Conservation (phyloP, 2,113 vertebrate species). For the Puffinus mauretanicus region DNA sequence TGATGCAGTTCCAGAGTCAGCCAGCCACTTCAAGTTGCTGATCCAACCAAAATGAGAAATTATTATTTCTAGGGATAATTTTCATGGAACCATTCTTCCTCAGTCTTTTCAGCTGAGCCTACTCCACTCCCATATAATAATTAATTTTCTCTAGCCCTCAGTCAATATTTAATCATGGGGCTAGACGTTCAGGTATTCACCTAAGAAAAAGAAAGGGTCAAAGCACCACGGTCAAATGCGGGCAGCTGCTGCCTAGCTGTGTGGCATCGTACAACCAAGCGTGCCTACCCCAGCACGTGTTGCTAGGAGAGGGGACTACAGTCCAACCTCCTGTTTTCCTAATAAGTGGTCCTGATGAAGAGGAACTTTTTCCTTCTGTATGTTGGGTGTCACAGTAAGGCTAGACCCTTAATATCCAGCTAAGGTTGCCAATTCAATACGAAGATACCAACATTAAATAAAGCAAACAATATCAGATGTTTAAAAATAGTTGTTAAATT, state of each 20-base stretch:
- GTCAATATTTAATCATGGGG: neutral
- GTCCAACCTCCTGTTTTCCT: neutral
- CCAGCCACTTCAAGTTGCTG: neutral
- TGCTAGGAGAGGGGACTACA: neutral
- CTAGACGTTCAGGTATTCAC: neutral
- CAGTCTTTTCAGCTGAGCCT: neutral
- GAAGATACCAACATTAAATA: neutral
- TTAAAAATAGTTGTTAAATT: neutral
- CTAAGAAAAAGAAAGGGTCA: neutral
- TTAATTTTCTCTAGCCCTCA: neutral
- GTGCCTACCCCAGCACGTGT: accelerated
- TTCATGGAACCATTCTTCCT: neutral
- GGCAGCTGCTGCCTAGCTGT: neutral
- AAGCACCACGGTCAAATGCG: accelerated
- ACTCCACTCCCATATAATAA: neutral
- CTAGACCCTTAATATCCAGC: neutral
- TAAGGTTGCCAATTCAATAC: neutral
- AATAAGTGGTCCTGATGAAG: neutral
- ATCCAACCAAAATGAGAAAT: neutral
- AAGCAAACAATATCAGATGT: neutral
- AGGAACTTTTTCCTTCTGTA: too few relatives aligned
- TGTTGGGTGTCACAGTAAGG: neutral
- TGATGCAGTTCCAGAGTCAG: neutral
- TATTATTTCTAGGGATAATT: neutral
- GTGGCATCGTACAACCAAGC: accelerated